A percentile compares a stretch with the other conserved stretches of the same genome.
These are phyloP conservation scores for Eulithis prunata DNA, from an alignment of 2,888 invertebrate species.

Conservation along the genomic window DNA sequence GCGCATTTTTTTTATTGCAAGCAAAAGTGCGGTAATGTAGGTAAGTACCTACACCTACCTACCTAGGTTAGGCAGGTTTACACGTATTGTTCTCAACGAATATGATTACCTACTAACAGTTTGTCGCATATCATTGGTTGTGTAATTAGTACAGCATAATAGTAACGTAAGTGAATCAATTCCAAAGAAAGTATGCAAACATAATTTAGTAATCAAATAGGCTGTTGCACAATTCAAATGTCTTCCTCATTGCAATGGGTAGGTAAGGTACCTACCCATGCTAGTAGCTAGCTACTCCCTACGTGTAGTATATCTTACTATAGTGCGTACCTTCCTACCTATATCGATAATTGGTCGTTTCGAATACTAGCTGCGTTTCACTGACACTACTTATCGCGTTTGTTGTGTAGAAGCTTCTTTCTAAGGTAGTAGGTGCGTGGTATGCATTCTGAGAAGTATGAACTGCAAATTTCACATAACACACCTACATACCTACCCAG, in stretches of 20 bases:
- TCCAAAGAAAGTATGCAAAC: slow-evolving; percentile 30
- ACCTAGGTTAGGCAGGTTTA: too few relatives aligned
- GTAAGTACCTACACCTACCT: too few relatives aligned
- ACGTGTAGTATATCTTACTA: slow-evolving; percentile 14
- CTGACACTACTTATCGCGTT: slow-evolving; percentile 54
- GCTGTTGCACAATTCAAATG: slow-evolving; percentile 56
- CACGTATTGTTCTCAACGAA: too few relatives aligned
- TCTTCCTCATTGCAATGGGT: slow-evolving; percentile 39
- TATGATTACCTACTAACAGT: too few relatives aligned
- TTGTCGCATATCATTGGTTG: slow-evolving; percentile 19
- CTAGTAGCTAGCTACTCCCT: not conserved
- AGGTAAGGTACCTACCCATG: not conserved
- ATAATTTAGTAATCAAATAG: slow-evolving; percentile 31
- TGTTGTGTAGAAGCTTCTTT: slow-evolving; percentile 54
- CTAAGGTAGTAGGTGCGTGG: slow-evolving; percentile 56
- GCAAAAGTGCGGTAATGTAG: too few relatives aligned
- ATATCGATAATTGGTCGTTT: slow-evolving; percentile 56
- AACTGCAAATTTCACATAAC: slow-evolving; percentile 64
- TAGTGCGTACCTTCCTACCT: slow-evolving; percentile 31
- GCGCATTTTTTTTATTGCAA: not conserved
- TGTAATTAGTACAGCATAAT: not conserved
- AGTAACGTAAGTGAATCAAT: not conserved
- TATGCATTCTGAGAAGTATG: slow-evolving; percentile 61
- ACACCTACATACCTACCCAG: slow-evolving; percentile 34
- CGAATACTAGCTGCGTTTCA: slow-evolving; percentile 63